Conservation (phyloP, 1,140 invertebrate genomes). For the Plectrocnemia conspersa region DNA sequence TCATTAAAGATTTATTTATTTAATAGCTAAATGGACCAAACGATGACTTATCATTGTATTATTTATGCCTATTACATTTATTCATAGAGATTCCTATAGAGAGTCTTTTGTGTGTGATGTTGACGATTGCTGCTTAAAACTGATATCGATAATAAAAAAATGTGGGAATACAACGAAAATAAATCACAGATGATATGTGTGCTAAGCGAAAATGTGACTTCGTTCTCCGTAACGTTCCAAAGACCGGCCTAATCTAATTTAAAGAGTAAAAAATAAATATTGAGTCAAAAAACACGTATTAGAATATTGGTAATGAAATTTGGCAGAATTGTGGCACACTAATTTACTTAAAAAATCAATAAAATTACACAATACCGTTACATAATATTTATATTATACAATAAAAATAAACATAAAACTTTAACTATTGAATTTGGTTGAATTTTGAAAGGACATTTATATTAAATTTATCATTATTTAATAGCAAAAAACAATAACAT, state of each 20-base stretch:
- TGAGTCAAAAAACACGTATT: constrained; percentile 11
- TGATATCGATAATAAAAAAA: constrained; percentile 18
- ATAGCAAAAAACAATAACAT: constrained; percentile 5
- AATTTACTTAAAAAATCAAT: constrained; percentile 47
- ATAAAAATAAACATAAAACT: constrained; percentile 6
- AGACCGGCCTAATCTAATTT: constrained; percentile 11
- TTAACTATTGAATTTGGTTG: not conserved
- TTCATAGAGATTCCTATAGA: constrained; percentile 33
- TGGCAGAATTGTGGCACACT: constrained; percentile 55
- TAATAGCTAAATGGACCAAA: constrained; percentile 34
- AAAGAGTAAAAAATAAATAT: constrained; percentile 13
- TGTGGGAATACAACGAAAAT: not conserved
- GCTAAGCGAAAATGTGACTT: constrained; percentile 24
- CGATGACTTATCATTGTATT: constrained; percentile 20
- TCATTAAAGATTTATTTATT: constrained; percentile 11
- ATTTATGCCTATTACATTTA: constrained; percentile 15
- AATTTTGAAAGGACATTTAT: not conserved
- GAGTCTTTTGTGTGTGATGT: constrained; percentile 28
- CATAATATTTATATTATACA: constrained; percentile 36
- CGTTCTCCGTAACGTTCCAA: not conserved
- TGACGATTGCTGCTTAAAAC: constrained; percentile 16
- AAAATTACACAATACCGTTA: too few relatives aligned
- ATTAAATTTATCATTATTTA: too few relatives aligned
- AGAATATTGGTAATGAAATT: constrained; percentile 50
- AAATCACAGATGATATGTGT: constrained; percentile 33